These are phyloP conservation scores for Acleris holmiana DNA, from an alignment of 2,888 invertebrate genomes.

Conservation along the genomic window DNA sequence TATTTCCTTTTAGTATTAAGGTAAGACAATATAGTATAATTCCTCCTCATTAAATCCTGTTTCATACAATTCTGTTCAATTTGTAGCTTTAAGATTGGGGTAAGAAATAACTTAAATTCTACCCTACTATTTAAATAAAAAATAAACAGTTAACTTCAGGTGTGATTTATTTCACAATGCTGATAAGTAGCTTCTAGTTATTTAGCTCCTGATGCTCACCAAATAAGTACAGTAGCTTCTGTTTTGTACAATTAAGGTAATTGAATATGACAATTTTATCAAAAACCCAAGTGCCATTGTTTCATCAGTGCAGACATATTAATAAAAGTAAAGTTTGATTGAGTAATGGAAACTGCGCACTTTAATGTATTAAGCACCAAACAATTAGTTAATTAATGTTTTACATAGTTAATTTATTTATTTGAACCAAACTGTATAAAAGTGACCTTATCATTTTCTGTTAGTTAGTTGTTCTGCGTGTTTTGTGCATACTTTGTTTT, in stretches of 20 bases:
- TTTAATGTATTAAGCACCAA: constrained; percentile 42
- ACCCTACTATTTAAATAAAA: no score
- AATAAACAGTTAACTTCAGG: no score
- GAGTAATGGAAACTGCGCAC: constrained; percentile 37
- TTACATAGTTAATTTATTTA: constrained; percentile 62
- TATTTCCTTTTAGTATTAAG: no score
- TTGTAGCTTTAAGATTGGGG: no score
- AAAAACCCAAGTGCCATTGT: no score
- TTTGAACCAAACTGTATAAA: constrained; percentile 58
- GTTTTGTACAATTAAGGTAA: not conserved
- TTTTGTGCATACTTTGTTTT: constrained; percentile 21
- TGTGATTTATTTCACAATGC: no score
- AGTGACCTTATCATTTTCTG: constrained; percentile 47
- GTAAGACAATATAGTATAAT: no score
- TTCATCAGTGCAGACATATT: not conserved
- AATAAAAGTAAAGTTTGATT: constrained; percentile 5
- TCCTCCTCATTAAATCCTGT: no score
- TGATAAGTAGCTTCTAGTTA: no score
- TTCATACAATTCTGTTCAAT: no score
- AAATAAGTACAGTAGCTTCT: not conserved
- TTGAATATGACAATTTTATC: not conserved
- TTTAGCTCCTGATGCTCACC: no score
- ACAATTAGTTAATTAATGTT: constrained; percentile 63
- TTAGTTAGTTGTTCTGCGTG: constrained; percentile 47
- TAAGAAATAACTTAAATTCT: no score